Conservation (phyloP, 1,140 invertebrate genomes). For the Diorhabda elongata region DNA sequence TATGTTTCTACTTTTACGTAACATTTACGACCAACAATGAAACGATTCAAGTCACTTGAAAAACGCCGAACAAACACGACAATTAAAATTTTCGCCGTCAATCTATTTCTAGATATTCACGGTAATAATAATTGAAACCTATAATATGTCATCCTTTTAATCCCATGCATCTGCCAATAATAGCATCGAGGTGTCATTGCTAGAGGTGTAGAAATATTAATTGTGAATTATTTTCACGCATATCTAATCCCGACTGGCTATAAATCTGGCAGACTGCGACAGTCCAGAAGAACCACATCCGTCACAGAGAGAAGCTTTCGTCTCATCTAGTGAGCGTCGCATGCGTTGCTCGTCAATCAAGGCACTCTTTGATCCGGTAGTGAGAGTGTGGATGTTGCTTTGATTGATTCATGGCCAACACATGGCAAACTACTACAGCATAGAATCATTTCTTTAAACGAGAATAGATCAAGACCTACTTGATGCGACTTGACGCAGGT, state of each 20-base stretch:
- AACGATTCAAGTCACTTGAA: not conserved
- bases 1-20: too few species aligned
- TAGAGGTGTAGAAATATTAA: constrained; percentile 18
- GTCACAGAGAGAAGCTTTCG: constrained; percentile 10
- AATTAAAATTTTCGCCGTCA: not conserved
- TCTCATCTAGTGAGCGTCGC: constrained; percentile 3
- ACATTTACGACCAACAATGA: not conserved
- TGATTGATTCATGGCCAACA: constrained; percentile 22
- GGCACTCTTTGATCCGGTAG: constrained; percentile 19
- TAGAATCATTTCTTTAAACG: not conserved
- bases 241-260: constrained; percentile 18
- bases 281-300: constrained; percentile 21
- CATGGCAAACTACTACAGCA: not conserved
- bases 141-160: not conserved
- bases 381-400: constrained; percentile 19
- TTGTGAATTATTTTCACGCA: constrained; percentile 23
- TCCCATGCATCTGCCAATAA: constrained; percentile 19
- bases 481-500: not conserved
- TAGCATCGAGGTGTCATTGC: constrained; percentile 13
- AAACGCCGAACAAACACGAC: not conserved
- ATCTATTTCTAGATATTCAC: not conserved
- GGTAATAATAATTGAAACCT: not conserved
- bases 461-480: constrained; percentile 17
- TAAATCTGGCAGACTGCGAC: constrained; percentile 18
- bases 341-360: constrained; percentile 23